A percentile compares a stretch with the other conserved stretches of the same genome.
phyloP scores from a whole-genome alignment of 2,888 invertebrate genomes.

The Nymphalis polychloros region DNA sequence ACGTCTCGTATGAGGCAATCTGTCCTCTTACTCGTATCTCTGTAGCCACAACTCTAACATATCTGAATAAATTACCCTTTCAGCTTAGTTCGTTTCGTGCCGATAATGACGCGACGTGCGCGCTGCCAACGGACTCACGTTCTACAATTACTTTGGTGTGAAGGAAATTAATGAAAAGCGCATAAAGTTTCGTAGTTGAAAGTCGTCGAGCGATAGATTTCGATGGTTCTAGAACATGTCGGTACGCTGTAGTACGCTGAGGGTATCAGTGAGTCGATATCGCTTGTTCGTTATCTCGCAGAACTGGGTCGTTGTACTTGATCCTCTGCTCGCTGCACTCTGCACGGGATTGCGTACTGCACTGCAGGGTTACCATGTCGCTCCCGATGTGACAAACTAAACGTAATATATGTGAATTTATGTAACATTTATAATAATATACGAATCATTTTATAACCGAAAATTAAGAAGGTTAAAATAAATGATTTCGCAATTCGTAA shows the following conservation, averaged over 20 bases:
- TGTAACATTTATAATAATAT: no score
- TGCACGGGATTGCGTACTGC: conserved; percentile 28
- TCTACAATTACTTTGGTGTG: not conserved
- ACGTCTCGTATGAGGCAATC: conserved; percentile 24
- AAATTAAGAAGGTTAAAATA: not conserved
- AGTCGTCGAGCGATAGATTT: not conserved
- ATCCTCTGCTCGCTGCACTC: conserved; percentile 38
- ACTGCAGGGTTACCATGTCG: conserved; percentile 20
- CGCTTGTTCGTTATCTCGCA: conserved; percentile 48
- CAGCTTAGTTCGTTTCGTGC: conserved; percentile 1
- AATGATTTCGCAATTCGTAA: not conserved
- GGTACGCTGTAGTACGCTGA: conserved; percentile 18
- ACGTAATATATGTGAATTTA: no score
- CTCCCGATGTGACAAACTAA: not conserved
- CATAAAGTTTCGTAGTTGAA: not conserved
- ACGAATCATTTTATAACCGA: no score
- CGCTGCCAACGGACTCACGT: conserved; percentile 2
- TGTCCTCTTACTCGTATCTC: conserved; percentile 24
- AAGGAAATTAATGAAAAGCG: not conserved
- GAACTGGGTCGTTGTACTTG: conserved; percentile 63
- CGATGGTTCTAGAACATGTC: conserved; percentile 6
- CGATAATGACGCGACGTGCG: conserved; percentile 14
- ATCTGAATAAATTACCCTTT: conserved; percentile 29
- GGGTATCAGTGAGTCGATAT: conserved; percentile 59
- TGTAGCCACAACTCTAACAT: conserved; percentile 11